These are phyloP conservation scores for Lophotis ruficrista DNA, from an alignment of 2,113 vertebrate species.

Conservation along the genomic window DNA sequence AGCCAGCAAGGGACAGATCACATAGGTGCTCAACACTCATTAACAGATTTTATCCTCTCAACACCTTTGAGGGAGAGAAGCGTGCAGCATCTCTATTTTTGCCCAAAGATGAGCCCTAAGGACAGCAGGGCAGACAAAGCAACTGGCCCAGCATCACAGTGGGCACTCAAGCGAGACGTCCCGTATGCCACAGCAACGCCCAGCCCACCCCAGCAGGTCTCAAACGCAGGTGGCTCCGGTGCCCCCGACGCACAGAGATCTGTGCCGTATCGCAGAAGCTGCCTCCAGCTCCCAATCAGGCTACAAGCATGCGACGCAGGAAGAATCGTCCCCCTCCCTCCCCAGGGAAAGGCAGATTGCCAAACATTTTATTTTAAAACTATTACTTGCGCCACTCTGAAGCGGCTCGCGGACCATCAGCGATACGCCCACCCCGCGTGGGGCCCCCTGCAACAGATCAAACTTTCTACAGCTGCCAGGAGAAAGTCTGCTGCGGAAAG, in stretches of 20 bases:
- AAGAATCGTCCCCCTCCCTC: background rate
- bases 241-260: background rate
- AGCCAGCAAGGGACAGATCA: background rate
- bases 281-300: background rate
- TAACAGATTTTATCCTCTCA: background rate
- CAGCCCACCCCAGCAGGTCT: background rate
- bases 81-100: background rate
- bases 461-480: background rate
- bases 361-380: background rate
- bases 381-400: background rate
- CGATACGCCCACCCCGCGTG: background rate
- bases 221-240: background rate
- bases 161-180: background rate
- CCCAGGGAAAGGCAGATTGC: background rate
- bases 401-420: background rate
- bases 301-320: background rate
- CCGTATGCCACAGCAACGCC: background rate
- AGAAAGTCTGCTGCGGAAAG: background rate
- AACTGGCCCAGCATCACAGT: background rate
- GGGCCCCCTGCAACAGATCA: background rate
- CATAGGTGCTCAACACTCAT: fast-evolving
- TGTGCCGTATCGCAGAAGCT: background rate
- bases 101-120: background rate
- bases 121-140: background rate
- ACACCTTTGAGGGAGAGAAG: background rate